Base-by-base conservation (phyloP, 1,140 invertebrate species). In the Eueides isabella region DNA sequence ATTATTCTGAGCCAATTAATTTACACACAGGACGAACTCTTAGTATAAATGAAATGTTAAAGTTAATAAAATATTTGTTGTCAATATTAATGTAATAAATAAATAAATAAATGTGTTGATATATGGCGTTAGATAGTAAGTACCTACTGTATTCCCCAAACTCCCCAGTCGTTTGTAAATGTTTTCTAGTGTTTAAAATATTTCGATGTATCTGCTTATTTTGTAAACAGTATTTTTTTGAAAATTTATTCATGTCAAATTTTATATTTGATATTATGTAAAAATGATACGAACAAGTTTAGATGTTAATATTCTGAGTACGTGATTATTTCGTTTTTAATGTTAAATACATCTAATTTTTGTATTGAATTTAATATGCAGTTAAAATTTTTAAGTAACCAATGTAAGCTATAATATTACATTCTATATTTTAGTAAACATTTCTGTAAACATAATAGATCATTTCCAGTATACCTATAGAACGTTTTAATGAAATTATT, bases 181-280 rank as follows among this genome's bases (percentile, higher is more conserved):
- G 48, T 55, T 55, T 55, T 55, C 48, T 55, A 55, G 48, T 55
- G 23, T 55, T 55, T 55, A 55, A 55, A 26, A 55, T 23, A 12
- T 55, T 44, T 55, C 48, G 23, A 55, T 55, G 48, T 55, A 23
- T 12, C 48, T 14, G 48, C 48, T 55, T 55, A 55, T 55, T 55
- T 55, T 55, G 48, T 55, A 12, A 55, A 55, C 48, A 26, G 19
- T 55, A 55, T 55, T 55, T 55, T 55, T 55, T 55, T 55, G 48
- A 55, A 55, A 55, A 55, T 26, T 55, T 55, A 55, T 55, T 55
- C 2, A 55, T 55, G 48, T 55, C 48, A 55, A 12, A 55, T 55
- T 55, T 55, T 55, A 55, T 55, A 55, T 55, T 55, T 55, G 48
- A 55, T 14, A 55, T 23, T 23, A 26, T 23, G 19, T 23, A 55